Conservation (phyloP, 2,888 invertebrate genomes). For the Drosophila colorata region DNA sequence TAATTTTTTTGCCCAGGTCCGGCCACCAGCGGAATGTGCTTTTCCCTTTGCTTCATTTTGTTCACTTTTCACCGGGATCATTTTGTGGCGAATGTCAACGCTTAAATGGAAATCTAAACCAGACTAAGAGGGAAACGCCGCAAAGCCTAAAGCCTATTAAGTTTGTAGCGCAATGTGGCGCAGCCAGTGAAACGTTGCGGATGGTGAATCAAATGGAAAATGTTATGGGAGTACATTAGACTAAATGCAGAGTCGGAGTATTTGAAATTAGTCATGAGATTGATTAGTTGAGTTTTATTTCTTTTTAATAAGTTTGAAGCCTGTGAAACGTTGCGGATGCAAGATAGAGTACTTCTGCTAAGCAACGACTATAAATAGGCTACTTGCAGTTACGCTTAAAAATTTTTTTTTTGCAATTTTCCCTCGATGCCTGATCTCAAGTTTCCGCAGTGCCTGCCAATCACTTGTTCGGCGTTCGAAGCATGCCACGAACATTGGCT, state of each 20-base stretch:
- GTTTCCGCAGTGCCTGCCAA: conserved; percentile 33
- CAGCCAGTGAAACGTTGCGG: conserved; percentile 1
- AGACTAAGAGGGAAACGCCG: neutral
- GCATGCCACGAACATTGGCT: conserved; percentile 52
- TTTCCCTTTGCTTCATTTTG: conserved; percentile 11
- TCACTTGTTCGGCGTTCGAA: conserved; percentile 37
- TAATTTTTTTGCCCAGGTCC: conserved; percentile 47
- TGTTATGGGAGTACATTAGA: too few relatives aligned
- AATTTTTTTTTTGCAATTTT: neutral
- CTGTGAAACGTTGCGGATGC: too few relatives aligned
- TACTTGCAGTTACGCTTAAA: neutral
- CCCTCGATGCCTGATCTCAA: neutral
- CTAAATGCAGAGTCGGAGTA: too few relatives aligned
- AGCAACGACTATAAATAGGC: neutral
- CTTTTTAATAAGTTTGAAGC: neutral
- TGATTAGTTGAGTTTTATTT: neutral
- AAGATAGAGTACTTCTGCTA: neutral
- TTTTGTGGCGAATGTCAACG: conserved; percentile 1
- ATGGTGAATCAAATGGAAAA: neutral
- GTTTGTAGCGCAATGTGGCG: too few relatives aligned
- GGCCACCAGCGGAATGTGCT: conserved; percentile 22
- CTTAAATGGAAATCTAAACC: conserved; percentile 8
- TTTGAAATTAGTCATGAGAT: too few relatives aligned
- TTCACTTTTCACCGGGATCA: conserved; percentile 4
- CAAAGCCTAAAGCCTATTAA: neutral